Percentiles rank a stretch among this genome's conserved stretches.
Conservation (phyloP, 2,888 invertebrate genomes). For the Celastrina argiolus region DNA sequence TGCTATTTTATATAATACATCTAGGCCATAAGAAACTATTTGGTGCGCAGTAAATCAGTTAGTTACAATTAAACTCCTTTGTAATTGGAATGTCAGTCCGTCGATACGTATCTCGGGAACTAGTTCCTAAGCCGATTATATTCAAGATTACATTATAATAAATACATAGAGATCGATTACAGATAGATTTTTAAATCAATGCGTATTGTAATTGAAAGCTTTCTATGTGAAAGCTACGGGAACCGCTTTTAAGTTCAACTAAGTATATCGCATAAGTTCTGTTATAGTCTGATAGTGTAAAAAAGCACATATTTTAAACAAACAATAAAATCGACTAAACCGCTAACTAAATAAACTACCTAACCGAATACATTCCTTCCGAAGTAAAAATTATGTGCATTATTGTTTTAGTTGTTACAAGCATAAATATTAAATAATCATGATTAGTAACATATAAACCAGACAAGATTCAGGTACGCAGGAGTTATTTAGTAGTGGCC, state of each 20-base stretch:
- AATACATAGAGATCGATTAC: not conserved
- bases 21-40: slow-evolving; percentile 36
- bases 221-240: not conserved
- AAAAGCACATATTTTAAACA: no score
- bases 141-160: slow-evolving; percentile 5
- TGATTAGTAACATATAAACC: no score
- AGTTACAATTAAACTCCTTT: slow-evolving; percentile 43
- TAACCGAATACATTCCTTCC: no score
- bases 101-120: slow-evolving; percentile 59
- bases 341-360: no score
- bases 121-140: slow-evolving; percentile 18
- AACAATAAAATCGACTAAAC: no score
- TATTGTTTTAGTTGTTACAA: no score
- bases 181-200: not conserved
- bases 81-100: slow-evolving; percentile 70
- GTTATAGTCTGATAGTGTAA: no score
- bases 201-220: not conserved
- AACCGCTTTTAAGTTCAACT: not conserved
- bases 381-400: no score
- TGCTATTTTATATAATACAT: not conserved
- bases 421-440: no score
- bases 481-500: no score
- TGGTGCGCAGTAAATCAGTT: slow-evolving; percentile 40
- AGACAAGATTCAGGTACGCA: no score
- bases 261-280: no score